phyloP scores from a whole-genome alignment of 2,113 vertebrate species.

The Epinephelus moara region DNA sequence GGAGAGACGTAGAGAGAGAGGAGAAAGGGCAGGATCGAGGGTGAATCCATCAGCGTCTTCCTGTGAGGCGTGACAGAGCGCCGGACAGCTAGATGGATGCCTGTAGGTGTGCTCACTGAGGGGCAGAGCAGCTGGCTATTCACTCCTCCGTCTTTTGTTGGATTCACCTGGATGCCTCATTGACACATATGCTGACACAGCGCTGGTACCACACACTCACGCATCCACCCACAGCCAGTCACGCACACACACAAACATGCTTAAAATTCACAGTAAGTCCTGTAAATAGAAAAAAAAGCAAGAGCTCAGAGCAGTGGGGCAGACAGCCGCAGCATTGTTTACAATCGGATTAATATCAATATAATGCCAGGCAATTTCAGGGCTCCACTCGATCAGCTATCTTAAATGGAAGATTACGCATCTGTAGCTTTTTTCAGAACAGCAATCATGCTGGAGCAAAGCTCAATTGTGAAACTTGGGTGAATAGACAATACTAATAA shows the following conservation, averaged over 20 bases:
- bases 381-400: slow-evolving; percentile 20
- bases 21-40: slow-evolving; percentile 63
- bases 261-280: slow-evolving; percentile 53
- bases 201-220: slow-evolving; percentile 16
- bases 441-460: slow-evolving; percentile 10
- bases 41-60: slow-evolving; percentile 74
- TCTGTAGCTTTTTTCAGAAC: slow-evolving; percentile 31
- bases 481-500: slow-evolving; percentile 17
- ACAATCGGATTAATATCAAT: slow-evolving; percentile 51
- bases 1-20: slow-evolving; percentile 49
- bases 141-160: slow-evolving; percentile 55
- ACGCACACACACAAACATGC: slow-evolving; percentile 4
- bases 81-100: slow-evolving; percentile 71
- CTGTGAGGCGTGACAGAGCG: slow-evolving; percentile 69
- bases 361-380: slow-evolving; percentile 31
- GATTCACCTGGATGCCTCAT: slow-evolving; percentile 65
- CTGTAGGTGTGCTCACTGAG: slow-evolving; percentile 52
- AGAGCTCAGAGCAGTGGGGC: not conserved
- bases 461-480: slow-evolving; percentile 18
- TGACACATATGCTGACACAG: slow-evolving; percentile 58
- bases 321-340: slow-evolving; percentile 48
- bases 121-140: slow-evolving; percentile 64
- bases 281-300: slow-evolving; percentile 14
- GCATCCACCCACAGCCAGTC: slow-evolving; percentile 11
- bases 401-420: slow-evolving; percentile 31